A percentile compares a stretch with the other conserved stretches of the same genome.
phyloP scores from a whole-genome alignment of 1,140 invertebrate species.

The Halyomorpha halys region DNA sequence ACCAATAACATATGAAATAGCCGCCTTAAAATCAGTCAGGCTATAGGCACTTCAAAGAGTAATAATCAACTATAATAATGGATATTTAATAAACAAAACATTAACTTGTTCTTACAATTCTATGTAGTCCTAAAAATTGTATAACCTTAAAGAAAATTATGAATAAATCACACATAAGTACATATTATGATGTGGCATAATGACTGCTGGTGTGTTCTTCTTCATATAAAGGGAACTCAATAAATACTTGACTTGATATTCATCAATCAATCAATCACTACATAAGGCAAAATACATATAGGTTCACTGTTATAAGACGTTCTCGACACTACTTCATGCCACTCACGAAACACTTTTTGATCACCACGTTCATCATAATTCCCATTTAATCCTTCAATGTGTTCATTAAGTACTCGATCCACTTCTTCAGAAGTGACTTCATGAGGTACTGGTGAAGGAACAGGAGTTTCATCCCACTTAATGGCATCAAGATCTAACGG shows the following conservation, averaged over 20 bases:
- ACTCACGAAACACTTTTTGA: constrained; percentile 58
- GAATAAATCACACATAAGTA: constrained; percentile 7
- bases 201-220: constrained; percentile 12
- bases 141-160: not conserved
- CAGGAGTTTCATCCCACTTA: constrained; percentile 38
- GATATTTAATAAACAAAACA: constrained; percentile 7
- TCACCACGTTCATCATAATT: constrained; percentile 39
- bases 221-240: constrained; percentile 5
- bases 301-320: constrained; percentile 57
- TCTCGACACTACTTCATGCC: constrained; percentile 64
- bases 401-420: constrained; percentile 37
- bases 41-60: constrained; percentile 2
- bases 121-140: not conserved
- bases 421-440: constrained; percentile 36
- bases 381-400: constrained; percentile 50
- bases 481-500: constrained; percentile 48
- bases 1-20: constrained; percentile 1
- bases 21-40: constrained; percentile 15
- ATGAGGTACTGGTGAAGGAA: constrained; percentile 31
- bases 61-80: constrained; percentile 13
- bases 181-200: constrained; percentile 2
- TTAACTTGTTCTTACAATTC: not conserved
- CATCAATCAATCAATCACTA: constrained; percentile 78
- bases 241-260: not conserved
- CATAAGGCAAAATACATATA: constrained; percentile 82